Conservation (phyloP, 2,888 invertebrate species). For the Xestia c-nigrum region DNA sequence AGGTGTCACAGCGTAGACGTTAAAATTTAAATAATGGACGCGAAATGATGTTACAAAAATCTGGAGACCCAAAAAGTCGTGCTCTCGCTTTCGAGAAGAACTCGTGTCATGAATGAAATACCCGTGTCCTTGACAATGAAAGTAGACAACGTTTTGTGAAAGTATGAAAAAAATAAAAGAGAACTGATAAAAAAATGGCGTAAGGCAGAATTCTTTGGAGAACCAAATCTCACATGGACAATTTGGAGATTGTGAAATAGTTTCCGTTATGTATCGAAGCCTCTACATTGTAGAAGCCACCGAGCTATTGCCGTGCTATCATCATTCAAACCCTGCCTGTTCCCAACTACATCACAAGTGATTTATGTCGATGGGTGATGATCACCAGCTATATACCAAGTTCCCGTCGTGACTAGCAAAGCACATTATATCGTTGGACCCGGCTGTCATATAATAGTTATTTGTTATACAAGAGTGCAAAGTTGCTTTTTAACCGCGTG, state of each 20-base stretch:
- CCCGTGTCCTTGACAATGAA: constrained; percentile 11
- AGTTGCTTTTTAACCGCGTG: too few relatives aligned
- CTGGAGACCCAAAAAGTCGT: constrained; percentile 15
- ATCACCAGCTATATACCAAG: too few relatives aligned
- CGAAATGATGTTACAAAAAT: constrained; percentile 56
- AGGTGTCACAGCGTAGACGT: constrained; percentile 52
- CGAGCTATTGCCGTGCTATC: not conserved
- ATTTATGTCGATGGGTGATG: too few relatives aligned
- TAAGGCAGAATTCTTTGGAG: not conserved
- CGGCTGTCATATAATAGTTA: too few relatives aligned
- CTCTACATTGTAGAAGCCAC: not conserved
- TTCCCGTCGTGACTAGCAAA: too few relatives aligned
- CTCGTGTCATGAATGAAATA: constrained; percentile 41
- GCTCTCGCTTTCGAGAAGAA: not conserved
- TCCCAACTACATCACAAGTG: not conserved
- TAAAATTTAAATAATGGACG: constrained; percentile 59
- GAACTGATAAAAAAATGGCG: not conserved
- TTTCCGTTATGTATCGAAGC: not conserved
- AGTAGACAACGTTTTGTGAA: not conserved
- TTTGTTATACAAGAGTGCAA: too few relatives aligned
- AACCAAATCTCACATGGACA: not conserved
- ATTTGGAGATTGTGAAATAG: not conserved
- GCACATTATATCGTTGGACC: too few relatives aligned
- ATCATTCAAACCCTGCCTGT: not conserved
- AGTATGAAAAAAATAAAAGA: not conserved